Conservation (phyloP, 2,113 vertebrate species). For the Proteles cristata region DNA sequence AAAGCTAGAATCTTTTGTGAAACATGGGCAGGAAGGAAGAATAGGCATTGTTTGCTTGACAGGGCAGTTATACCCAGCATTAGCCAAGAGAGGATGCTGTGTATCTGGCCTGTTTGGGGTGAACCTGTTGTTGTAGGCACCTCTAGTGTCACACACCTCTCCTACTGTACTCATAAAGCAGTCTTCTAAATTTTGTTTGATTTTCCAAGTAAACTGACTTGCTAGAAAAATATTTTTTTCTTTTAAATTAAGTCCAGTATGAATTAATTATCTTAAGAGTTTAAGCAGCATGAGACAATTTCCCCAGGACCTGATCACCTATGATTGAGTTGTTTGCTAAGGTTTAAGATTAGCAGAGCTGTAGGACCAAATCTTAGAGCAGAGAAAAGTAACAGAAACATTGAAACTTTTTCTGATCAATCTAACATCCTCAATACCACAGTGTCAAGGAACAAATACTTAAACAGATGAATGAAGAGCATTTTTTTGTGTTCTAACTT, state of each 20-base stretch:
- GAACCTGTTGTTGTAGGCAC: background rate
- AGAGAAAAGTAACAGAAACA: conserved; percentile 14
- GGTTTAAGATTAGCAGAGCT: background rate
- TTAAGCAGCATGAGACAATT: background rate
- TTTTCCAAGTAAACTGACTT: conserved; percentile 27
- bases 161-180: background rate
- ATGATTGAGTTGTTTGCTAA: background rate
- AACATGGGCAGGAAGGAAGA: conserved; percentile 8
- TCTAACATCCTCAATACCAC: background rate
- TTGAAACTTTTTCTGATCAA: background rate
- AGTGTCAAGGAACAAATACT: conserved; percentile 21
- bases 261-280: background rate
- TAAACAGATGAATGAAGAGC: background rate
- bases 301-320: background rate
- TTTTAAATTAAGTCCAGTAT: conserved; percentile 41
- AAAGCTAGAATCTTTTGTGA: conserved; percentile 23
- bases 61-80: background rate
- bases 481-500: conserved; percentile 23
- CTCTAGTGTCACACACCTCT: background rate
- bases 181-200: conserved; percentile 35
- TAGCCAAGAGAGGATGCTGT: background rate
- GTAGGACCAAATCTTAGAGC: background rate
- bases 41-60: conserved; percentile 18
- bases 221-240: conserved; percentile 46
- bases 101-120: background rate